Evolutionary conservation across 2,797 vertebrate genomes (phyloP), one percentile per base, ranked within the genome.

Genomic region (Bothrops alternatus): DNA sequence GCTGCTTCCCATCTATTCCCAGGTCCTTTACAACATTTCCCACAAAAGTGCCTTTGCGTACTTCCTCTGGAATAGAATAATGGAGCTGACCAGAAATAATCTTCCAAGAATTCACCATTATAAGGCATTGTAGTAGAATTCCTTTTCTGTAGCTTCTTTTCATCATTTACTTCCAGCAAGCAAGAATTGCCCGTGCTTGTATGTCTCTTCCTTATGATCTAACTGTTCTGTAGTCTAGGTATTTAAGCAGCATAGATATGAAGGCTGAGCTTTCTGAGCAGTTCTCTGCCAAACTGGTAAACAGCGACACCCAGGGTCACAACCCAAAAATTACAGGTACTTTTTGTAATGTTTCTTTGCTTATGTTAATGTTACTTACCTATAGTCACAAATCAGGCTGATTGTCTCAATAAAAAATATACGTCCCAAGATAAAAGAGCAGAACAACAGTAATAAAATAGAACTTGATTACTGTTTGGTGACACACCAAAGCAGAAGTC

Each of bases 61-160:
- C 95, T 93, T 98, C 97, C 90, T 98, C 97, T 23, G 95, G 95
- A 60, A 98, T 97, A 0, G 95, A 96, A 93, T 97, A 97, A 65
- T 60, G 95, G 26, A 86, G 78, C 37, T 92, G 91, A 6, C 91
- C 88, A 87, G 32, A 91, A 57, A 91, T 25, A 37, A 55, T 25
- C 86, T 69, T 57, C 86, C 90, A 87, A 69, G 14, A 32, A 57
- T 56, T 56, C 32, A 87, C 2, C 50, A 57, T 28, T 14, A 91
- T 37, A 69, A 86, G 12, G 28, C 42, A 91, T 50, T 60, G 73
- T 23, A 90, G 73, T 23, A 90, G 25, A 42, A 90, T 50, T 90
- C 37, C 56, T 60, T 32, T 10, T 60, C 32, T 58, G 90, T 85
- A 90, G 13, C 26, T 58, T 61, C 37, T 73, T 47, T n/a, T 55